Base-by-base conservation (phyloP, 2,113 vertebrate genomes). In the Nothocercus nigrocapillus region DNA sequence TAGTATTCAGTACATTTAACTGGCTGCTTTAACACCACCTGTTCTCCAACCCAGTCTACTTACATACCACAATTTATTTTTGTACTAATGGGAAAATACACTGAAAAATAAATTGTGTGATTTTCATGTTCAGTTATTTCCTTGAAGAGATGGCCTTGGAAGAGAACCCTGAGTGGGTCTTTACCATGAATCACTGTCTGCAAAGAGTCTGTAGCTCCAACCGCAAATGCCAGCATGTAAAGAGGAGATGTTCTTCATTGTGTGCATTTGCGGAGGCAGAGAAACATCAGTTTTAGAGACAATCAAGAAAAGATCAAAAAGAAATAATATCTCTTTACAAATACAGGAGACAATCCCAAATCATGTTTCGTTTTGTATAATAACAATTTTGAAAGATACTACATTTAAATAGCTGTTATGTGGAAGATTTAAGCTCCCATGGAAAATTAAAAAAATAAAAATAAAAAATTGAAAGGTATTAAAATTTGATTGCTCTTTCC, bases 31-130 rank as follows among this genome's bases (percentile, higher is more conserved):
- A 56, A 66, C 95, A 85, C 88, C 96, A 97, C 96, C 97, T 97
- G 97, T 47, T 96, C 92, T 90, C 92, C 40, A 19, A 18, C 62
- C 56, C 9, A 0, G 32, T 59, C 93, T 79, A 6, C 85, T 91
- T 76, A 18, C 13, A 32, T 34, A 67, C 94, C 94, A 85, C 85
- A 45, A 84, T 97, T 97, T 97, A 94, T 97, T 97, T 97, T 96
- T 97, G 64, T 90, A 81, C 69, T 83, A 0, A 49, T 24, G 69
- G 94, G 91, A 94, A 96, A 95, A 91, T 42, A 78, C 87, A 84
- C 89, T 82, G 94, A 94, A 58, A 96, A 95, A 93, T 97, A 93
- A 97, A 94, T 40, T 3, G 13, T 74, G 88, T 9, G 81, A 75
- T 92, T 92, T 83, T 61, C 79, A 51, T 17, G 30, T 89, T 3